Evolutionary conservation across 2,113 vertebrate genomes (phyloP).

Genomic region (Chaetops frenatus): DNA sequence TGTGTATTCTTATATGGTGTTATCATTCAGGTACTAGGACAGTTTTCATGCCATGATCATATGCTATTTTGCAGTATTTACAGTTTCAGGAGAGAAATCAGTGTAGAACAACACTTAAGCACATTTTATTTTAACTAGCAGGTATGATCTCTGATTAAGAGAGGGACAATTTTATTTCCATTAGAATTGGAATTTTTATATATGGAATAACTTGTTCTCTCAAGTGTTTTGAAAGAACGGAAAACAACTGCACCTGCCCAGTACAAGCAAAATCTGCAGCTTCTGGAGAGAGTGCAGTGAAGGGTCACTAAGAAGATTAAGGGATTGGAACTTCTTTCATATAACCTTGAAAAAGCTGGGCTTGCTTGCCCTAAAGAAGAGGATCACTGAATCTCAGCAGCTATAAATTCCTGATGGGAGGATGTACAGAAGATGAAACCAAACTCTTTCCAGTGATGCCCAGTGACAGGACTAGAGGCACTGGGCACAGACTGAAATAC

Average conservation of each 20-base stretch:
- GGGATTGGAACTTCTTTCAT: not conserved
- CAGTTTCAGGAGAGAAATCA: not conserved
- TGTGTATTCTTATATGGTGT: not conserved
- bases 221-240: not conserved
- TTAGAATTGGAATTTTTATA: not conserved
- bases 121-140: not conserved
- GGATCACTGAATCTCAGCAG: not conserved
- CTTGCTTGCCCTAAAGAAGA: not conserved
- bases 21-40: not conserved
- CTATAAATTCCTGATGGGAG: not conserved
- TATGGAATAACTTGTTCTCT: not conserved
- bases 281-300: not conserved
- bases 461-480: not conserved
- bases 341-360: not conserved
- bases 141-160: not conserved
- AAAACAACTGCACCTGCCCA: not conserved
- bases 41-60: not conserved
- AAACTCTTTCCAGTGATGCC: not conserved
- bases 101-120: not conserved
- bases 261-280: not conserved
- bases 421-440: not conserved
- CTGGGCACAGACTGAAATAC: not conserved
- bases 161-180: not conserved
- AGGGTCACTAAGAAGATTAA: not conserved
- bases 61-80: not conserved